Evolutionary conservation across 2,113 vertebrate species (phyloP), one percentile per base, ranked within the genome.

Genomic region (Platycercus adscitus): DNA sequence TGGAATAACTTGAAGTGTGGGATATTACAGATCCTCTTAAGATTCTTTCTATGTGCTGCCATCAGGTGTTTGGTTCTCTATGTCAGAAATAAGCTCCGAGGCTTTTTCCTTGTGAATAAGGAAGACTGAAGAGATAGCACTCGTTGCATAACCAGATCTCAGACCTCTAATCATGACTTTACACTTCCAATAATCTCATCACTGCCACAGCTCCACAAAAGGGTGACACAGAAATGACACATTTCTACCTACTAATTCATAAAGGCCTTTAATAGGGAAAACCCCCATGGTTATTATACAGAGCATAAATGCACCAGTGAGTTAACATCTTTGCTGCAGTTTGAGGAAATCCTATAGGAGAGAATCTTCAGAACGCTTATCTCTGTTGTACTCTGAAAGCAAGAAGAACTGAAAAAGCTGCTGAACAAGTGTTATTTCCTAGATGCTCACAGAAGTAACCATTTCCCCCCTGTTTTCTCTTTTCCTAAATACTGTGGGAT

Each of bases 11-110:
- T 35, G 55, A 61, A 63, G 33, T 2, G 76, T 58, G 64, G 77
- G 91, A 46, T 58, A 61, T 1, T 82, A 14, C 11, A 37, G 73
- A 56, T 3, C 6, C 58, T 11, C 35, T 18, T 52, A 53, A 33
- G 76, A 80, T 81, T 53, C 68, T 90, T 97, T 94, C 68, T 6
- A 9, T 85, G 85, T 94, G 89, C 95, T 95, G 93, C 95, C 77
- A 89, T 95, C 93, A 95, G 83, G 86, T 92, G 86, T 96, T 87
- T 71, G 72, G 3, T 92, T 93, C 89, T 66, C 44, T 31, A 1
- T 1, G 56, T 50, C 88, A 89, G 87, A 68, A 91, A 68, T 39
- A 66, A 80, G 39, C 77, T 64, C 52, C 56, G 25, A 68, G 52
- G 1, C 4, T 55, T 66, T 81, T 52, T 47, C 7, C 50, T 52